Evolutionary conservation across 2,888 invertebrate genomes (phyloP), one percentile per base, ranked within the genome.

Genomic region (Phengaris alcon): DNA sequence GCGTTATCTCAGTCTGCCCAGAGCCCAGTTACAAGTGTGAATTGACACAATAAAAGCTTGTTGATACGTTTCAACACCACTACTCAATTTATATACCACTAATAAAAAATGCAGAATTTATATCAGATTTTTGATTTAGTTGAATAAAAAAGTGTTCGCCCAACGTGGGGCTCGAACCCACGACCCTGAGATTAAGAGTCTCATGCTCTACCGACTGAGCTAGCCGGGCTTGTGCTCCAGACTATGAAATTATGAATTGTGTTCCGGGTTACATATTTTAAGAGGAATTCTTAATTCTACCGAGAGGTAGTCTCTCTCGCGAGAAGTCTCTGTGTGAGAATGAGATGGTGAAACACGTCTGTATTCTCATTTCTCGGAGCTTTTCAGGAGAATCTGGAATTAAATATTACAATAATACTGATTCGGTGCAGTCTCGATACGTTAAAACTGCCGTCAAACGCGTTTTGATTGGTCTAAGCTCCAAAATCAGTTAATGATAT

Each of bases 151-250:
- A 70, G 6, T 13, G 15, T 72, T 68, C 80, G 94, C 94, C 94
- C 94, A 94, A 94, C 94, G 94, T 94, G 94, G 94, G 94, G 94
- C 94, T 94, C 94, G 94, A 94, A 94, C 94, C 94, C 94, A 94
- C 94, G 94, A 94, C 94, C 94, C 94, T 94, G 94, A 94, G 94
- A 94, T 94, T 94, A 94, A 94, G 94, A 94, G 94, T 94, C 94
- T 94, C 94, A 93, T 93, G 93, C 93, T 93, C 93, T 93, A 93
- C 93, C 92, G 93, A 93, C 93, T 93, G 92, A 93, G 93, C 93
- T 93, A 93, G 93, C 93, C 93, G 92, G 93, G 93, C 93, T 54
- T 15, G 5, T 64, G 10, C 3, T 73, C 5, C 12, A 1, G 0
- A 0, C 0, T 0, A 9, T 1, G n/a, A 69, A 69, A 48, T 15